These are phyloP conservation scores for Pangasius mekongensis DNA, from an alignment of 2,797 vertebrate species.

Conservation along the genomic window DNA sequence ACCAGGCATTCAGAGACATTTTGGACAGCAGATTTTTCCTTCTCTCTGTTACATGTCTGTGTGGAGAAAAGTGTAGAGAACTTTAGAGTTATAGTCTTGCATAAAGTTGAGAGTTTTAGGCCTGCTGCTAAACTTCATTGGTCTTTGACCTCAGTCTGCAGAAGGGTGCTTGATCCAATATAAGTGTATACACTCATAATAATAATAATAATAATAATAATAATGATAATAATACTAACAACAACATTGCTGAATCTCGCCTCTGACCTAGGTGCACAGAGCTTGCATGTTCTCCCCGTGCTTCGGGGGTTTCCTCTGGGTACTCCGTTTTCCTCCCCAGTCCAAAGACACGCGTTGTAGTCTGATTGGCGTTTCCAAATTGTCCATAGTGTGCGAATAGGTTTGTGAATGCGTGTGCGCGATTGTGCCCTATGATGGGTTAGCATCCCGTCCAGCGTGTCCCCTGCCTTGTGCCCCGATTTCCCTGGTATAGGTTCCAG, in stretches of 20 bases:
- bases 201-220: neutral
- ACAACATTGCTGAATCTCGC: neutral
- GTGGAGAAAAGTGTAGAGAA: slow-evolving; percentile 2
- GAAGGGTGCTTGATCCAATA: neutral
- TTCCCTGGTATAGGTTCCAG: too few species aligned
- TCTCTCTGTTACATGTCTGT: slow-evolving; percentile 15
- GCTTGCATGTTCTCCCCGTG: too few species aligned
- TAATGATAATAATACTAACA: neutral
- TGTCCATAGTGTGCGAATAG: too few species aligned
- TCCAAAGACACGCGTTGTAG: too few species aligned
- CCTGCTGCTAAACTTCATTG: neutral
- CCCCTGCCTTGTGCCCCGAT: too few species aligned
- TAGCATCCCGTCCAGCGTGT: too few species aligned
- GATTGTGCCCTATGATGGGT: too few species aligned
- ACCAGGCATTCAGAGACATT: slow-evolving; percentile 20
- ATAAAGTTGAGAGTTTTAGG: slow-evolving; percentile 3
- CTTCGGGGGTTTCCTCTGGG: too few species aligned
- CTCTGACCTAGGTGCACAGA: too few species aligned
- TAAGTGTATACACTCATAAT: neutral
- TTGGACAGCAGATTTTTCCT: slow-evolving; percentile 27
- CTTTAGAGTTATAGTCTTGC: neutral
- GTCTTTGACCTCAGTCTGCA: neutral
- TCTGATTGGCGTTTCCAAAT: too few species aligned
- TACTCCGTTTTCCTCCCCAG: too few species aligned
- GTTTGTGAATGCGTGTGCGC: too few species aligned